Conservation (phyloP, 2,113 vertebrate species). For the Trichechus manatus region DNA sequence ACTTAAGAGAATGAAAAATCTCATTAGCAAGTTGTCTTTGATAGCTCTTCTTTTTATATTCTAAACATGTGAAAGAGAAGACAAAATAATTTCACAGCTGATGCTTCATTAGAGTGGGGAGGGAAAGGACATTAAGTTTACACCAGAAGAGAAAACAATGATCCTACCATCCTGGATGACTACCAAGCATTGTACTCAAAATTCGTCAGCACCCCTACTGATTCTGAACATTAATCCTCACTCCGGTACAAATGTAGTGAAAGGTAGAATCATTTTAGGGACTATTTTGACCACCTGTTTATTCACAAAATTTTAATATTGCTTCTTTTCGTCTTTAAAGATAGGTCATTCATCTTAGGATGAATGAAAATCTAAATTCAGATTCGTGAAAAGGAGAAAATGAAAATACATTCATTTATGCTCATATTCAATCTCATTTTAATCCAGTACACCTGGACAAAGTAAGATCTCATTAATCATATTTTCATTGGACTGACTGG, state of each 20-base stretch:
- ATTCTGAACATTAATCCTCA: not conserved
- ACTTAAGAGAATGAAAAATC: not conserved
- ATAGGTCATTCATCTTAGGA: not conserved
- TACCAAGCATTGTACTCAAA: not conserved
- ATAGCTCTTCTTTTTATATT: not conserved
- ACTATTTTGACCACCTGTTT: not conserved
- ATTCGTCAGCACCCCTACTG: not conserved
- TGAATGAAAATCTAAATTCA: not conserved
- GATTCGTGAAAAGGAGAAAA: not conserved
- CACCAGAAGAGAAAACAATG: not conserved
- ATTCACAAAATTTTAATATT: not conserved
- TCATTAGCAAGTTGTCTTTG: slow-evolving; percentile 44
- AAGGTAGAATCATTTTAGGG: not conserved
- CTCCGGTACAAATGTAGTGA: not conserved
- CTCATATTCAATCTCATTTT: not conserved
- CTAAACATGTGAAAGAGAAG: not conserved
- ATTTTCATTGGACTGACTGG: not conserved
- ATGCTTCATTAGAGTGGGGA: not conserved
- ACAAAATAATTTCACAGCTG: not conserved
- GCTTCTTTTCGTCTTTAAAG: not conserved
- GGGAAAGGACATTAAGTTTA: not conserved
- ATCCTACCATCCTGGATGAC: not conserved
- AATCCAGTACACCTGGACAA: not conserved
- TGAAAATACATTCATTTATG: not conserved
- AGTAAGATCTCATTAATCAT: not conserved